Percentiles rank a stretch among this genome's conserved stretches.
These are phyloP conservation scores for Ariopsis seemanni DNA, from an alignment of 2,113 vertebrate genomes.

Conservation along the genomic window DNA sequence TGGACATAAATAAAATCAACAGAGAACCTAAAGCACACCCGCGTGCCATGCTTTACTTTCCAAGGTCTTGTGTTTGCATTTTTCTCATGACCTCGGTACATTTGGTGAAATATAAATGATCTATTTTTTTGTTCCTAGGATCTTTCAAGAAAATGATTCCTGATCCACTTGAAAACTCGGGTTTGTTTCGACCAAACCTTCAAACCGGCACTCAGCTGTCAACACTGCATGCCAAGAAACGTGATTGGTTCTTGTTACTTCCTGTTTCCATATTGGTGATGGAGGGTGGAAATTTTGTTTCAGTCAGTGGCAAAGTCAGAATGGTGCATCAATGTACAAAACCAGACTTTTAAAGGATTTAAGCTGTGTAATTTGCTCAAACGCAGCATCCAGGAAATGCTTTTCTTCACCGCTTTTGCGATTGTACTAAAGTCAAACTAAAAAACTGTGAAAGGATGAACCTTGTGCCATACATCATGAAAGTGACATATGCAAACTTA, in stretches of 20 bases:
- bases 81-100: too few species aligned
- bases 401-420: background rate
- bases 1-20: background rate
- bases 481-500: background rate
- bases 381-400: background rate
- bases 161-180: background rate
- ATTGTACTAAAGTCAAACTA: too few species aligned
- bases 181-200: background rate
- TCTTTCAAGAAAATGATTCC: background rate
- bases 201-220: background rate
- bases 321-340: background rate
- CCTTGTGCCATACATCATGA: background rate
- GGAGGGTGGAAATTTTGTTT: background rate
- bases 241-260: background rate
- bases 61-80: too few species aligned
- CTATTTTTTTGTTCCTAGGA: background rate
- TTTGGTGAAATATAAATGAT: too few species aligned
- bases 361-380: background rate
- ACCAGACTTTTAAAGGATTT: background rate
- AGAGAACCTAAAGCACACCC: background rate
- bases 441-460: too few species aligned
- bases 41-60: too few species aligned
- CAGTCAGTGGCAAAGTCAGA: background rate
- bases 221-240: background rate
- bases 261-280: background rate